Evolutionary conservation across 92 coral and sea anemone genomes (phyloP).

Genomic region (Porites cylindrica): DNA sequence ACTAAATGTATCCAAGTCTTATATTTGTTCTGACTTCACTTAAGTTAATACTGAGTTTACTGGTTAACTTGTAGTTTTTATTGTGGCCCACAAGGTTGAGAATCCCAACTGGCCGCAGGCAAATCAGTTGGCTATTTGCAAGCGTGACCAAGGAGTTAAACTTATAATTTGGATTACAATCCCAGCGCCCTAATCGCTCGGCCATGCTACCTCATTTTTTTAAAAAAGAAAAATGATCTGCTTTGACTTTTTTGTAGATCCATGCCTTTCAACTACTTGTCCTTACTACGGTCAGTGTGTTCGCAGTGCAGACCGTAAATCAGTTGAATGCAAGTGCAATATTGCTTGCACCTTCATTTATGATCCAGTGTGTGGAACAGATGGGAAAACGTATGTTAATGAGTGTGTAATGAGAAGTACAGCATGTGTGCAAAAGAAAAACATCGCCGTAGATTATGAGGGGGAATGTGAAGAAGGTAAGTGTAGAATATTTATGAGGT

Average conservation of each 20-base stretch:
- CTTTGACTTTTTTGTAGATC: slow-evolving; percentile 21
- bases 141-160: too few species aligned
- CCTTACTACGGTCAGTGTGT: slow-evolving; percentile 38
- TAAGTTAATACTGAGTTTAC: too few species aligned
- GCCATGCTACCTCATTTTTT: too few species aligned
- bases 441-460: slow-evolving; percentile 47
- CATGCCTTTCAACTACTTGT: slow-evolving; percentile 33
- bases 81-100: too few species aligned
- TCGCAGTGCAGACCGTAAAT: slow-evolving; percentile 32
- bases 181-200: too few species aligned
- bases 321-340: slow-evolving; percentile 78
- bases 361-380: slow-evolving; percentile 79
- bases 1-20: too few species aligned
- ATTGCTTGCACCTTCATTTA: slow-evolving; percentile 51
- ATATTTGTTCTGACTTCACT: too few species aligned
- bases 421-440: slow-evolving; percentile 55
- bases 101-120: too few species aligned
- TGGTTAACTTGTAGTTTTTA: too few species aligned
- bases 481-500: not conserved
- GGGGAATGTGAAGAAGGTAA: slow-evolving; percentile 71
- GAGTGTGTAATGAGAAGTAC: slow-evolving; percentile 55
- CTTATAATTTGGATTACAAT: too few species aligned
- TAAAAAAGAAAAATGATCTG: too few species aligned
- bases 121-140: too few species aligned
- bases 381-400: slow-evolving; percentile 62